A percentile compares a stretch with the other conserved stretches of the same genome.
These are phyloP conservation scores for Patiria pectinifera DNA, from an alignment of 53 echinoderm and acorn worm species.

Conservation along the genomic window DNA sequence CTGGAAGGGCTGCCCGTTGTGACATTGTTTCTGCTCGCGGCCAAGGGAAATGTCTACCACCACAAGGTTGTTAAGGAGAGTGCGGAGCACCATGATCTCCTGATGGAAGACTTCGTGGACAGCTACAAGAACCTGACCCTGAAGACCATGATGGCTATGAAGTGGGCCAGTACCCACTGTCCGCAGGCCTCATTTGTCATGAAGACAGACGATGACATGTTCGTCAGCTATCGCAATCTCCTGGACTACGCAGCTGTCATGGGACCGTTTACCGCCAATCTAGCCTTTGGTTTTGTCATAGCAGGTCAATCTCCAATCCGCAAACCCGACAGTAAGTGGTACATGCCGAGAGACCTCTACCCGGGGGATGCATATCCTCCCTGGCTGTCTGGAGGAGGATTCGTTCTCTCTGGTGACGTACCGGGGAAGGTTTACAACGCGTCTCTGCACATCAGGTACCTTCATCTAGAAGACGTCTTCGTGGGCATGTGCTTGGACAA, in stretches of 20 bases:
- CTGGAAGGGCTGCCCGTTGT: constrained; percentile 27
- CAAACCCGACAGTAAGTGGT: constrained; percentile 92
- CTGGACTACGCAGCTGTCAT: constrained; percentile 19
- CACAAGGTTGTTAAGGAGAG: constrained; percentile 49
- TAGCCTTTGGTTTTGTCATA: constrained; percentile 85
- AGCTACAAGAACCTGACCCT: constrained; percentile 73
- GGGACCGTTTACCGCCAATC: constrained; percentile 21
- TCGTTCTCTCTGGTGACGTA: constrained; percentile 84
- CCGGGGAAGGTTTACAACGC: constrained; percentile 68
- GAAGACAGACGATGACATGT: constrained; percentile 84
- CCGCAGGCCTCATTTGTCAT: constrained; percentile 76
- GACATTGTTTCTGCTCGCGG: constrained; percentile 63
- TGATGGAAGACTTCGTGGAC: constrained; percentile 68
- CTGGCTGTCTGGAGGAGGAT: constrained; percentile 92
- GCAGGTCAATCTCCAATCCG: constrained; percentile 84
- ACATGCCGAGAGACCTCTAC: constrained; percentile 81
- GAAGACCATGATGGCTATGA: constrained; percentile 79
- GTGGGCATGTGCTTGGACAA: constrained; percentile 77
- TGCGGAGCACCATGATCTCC: constrained; percentile 52
- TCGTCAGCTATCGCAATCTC: constrained; percentile 45
- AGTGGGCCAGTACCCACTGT: constrained; percentile 76
- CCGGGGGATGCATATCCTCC: constrained; percentile 86
- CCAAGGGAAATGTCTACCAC: background rate
- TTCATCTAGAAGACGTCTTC: constrained; percentile 92
- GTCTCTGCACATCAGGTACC: constrained; percentile 76